Evolutionary conservation across 1,140 invertebrate genomes (phyloP).

Genomic region (Augochlora pura): DNA sequence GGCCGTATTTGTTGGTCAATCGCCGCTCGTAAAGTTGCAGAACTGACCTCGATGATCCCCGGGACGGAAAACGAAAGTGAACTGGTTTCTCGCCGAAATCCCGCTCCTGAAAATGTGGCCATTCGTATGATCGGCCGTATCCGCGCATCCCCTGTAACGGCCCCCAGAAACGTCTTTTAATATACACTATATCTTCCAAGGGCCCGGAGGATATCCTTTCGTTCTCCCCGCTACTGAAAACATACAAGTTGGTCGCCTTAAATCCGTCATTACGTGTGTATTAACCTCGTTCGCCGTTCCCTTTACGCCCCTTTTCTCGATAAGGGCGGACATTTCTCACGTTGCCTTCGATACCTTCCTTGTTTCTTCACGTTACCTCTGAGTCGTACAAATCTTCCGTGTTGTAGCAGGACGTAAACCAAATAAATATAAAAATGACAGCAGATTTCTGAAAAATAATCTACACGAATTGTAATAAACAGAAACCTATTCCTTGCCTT

Average conservation of each 20-base stretch:
- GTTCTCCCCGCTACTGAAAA: constrained; percentile 19
- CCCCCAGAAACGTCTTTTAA: constrained; percentile 78
- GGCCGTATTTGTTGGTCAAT: background rate
- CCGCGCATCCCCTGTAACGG: constrained; percentile 66
- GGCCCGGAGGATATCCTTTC: constrained; percentile 65
- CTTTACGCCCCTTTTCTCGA: background rate
- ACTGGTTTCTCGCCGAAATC: constrained; percentile 67
- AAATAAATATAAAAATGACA: too few relatives aligned
- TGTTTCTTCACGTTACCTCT: background rate
- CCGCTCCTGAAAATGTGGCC: constrained; percentile 75
- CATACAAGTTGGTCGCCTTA: constrained; percentile 51
- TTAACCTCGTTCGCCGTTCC: constrained; percentile 16
- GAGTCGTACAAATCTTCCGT: too few relatives aligned
- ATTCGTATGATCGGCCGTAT: constrained; percentile 79
- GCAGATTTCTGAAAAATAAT: too few relatives aligned
- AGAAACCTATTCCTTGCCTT: too few relatives aligned
- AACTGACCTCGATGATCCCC: constrained; percentile 37
- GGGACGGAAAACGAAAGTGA: constrained; percentile 49
- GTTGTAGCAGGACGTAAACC: too few relatives aligned
- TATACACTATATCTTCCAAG: constrained; percentile 80
- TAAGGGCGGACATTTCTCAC: background rate
- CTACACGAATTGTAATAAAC: too few relatives aligned
- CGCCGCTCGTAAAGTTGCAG: constrained; percentile 17
- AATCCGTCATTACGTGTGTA: constrained; percentile 62
- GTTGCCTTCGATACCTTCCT: background rate